Conservation (phyloP, 2,113 vertebrate genomes). For the Etheostoma cragini region DNA sequence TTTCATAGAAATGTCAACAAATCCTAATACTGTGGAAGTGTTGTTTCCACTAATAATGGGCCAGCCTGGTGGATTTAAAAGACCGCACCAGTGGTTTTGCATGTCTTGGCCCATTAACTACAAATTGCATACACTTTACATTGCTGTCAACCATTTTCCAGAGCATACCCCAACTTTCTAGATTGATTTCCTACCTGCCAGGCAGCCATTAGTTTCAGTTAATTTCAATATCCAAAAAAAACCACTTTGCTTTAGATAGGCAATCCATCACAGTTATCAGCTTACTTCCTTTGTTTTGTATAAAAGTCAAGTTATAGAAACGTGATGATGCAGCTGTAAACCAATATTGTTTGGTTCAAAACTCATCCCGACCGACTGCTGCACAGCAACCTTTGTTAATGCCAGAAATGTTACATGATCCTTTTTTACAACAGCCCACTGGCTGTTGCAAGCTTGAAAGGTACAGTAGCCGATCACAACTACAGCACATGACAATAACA, state of each 20-base stretch:
- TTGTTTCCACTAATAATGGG: conserved; percentile 23
- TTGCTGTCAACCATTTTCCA: conserved; percentile 30
- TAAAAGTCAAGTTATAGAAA: neutral
- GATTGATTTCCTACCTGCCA: conserved; percentile 31
- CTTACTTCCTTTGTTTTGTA: neutral
- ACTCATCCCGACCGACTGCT: neutral
- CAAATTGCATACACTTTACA: conserved; percentile 43
- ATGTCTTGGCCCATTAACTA: conserved; percentile 49
- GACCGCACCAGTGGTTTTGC: conserved; percentile 29
- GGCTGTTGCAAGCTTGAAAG: neutral
- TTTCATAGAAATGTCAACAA: conserved; percentile 33
- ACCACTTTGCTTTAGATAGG: neutral
- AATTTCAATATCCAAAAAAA: conserved; percentile 6
- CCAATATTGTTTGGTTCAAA: neutral
- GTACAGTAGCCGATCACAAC: neutral
- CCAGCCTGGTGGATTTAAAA: conserved; percentile 3
- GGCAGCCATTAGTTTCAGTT: conserved; percentile 28
- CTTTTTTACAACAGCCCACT: neutral
- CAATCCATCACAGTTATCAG: conserved; percentile 13
- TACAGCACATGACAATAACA: neutral
- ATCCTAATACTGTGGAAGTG: neutral
- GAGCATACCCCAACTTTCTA: conserved; percentile 14
- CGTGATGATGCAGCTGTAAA: neutral
- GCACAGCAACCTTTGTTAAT: neutral
- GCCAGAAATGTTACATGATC: neutral